Base-by-base conservation (phyloP, 2,113 vertebrate species). In the Sinosuthora webbiana region DNA sequence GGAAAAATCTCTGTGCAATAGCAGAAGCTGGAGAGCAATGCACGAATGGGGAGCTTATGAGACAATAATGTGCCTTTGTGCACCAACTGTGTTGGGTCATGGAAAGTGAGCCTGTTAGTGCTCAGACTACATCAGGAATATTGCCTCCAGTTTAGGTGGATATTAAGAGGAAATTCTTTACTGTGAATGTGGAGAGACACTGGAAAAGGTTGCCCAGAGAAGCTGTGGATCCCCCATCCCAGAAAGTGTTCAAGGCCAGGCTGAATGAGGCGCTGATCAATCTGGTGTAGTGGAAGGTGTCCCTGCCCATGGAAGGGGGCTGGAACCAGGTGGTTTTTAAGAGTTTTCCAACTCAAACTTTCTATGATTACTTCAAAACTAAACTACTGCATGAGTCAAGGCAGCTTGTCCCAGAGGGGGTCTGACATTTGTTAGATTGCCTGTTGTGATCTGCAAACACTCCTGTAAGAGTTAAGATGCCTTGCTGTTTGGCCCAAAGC, bases 181-280 rank as follows among this genome's bases (percentile, higher is more conserved):
- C 44, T 57, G 42, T 44, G 31, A 23, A 10, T 9, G 22, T 50
- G 37, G 31, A 33, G 37, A 52, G 44, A 27, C 37, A 5, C 37
- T 74, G 60, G 15, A 42, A 44, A 7, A 37, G 10, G 8, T 7
- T 57, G 31, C 37, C 1, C 52, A 74, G 13, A 42, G 35, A 15
- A 42, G 5, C 1, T 56, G 25, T 50, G 50, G 27, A 7, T 88
- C 17, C 6, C 44, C 10, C 27, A 50, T 56, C 35, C 24, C 20
- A 50, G 37, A 31, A 27, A 44, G 12, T 1, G 2, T 44, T 37
- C 50, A 27, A 28, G 37, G 31, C 31, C 21, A 10, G 25, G 5
- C 6, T 64, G 35, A 25, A 30, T 0, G 0, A 35, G 25, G 31
- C 42, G 35, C 12, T 56, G 42, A 57, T 11, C 27, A 16, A 3